Evolutionary conservation across 2,888 invertebrate species (phyloP), one percentile per base, ranked within the genome.

Genomic region (Balanococcus diminutus): DNA sequence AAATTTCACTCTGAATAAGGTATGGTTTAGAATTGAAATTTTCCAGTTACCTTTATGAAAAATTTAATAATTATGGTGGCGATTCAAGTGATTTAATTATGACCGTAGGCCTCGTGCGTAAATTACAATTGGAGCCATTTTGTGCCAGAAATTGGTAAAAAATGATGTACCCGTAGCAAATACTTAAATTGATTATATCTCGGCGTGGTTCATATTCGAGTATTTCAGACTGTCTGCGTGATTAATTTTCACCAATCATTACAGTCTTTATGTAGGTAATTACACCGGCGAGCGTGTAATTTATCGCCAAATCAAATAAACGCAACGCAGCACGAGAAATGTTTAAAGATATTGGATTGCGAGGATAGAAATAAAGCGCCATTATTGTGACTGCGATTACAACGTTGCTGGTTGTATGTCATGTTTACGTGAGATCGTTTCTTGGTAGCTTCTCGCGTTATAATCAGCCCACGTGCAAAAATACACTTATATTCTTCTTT

Each of bases 401-500:
- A 75, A 32, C 75, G 75, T 75, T 25, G 32, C n/a, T 2, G 3
- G 6, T 3, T 75, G 32, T 32, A 14, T 75, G 25, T 22, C 25
- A 25, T 75, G 32, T 75, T 75, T 32, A 75, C 75, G 75, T 32
- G 75, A 75, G 31, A 32, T 28, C 4, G 32, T 75, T 75, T n/a
- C 16, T 11, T 32, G 75, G 75, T 75, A 67, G 61, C 61, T 67
- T 28, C 25, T 67, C 61, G 61, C 75, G 16, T 75, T 75, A n/a
- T n/a, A 75, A 75, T 75, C 75, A 75, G 75, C 75, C 75, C 25
- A 75, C 75, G 75, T 75, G 75, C 75, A 19, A 75, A 75, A 75
- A 32, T 75, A 75, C n/a, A 75, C 42, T 42, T 19, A 51, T 9
- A 6, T 51, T 51, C 19, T 51, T 51, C 42, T 42, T 42, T 14